Percentiles rank a stretch among this genome's conserved stretches.
These are phyloP conservation scores for Leucoptera coffeella DNA, from an alignment of 2,888 invertebrate species.

Conservation along the genomic window DNA sequence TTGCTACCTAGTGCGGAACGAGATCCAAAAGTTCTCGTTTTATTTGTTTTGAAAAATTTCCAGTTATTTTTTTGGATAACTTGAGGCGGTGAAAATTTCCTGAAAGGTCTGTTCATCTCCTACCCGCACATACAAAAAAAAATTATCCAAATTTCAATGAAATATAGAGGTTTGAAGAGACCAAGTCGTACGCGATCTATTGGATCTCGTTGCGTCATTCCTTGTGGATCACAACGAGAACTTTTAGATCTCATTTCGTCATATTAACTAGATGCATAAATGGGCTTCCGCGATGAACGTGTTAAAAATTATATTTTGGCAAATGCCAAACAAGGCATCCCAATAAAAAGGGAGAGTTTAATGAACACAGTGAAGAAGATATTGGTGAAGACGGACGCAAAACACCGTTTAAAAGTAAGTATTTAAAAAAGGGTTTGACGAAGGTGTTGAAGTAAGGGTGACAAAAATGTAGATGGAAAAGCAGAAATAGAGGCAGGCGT, in stretches of 20 bases:
- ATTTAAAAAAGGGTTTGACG: no score
- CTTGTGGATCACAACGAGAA: neutral
- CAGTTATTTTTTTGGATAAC: neutral
- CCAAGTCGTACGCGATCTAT: neutral
- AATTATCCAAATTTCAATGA: neutral
- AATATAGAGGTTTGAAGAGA: neutral
- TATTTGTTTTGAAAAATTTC: neutral
- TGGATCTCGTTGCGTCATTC: neutral
- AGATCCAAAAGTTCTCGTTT: neutral
- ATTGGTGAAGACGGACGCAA: slow-evolving; percentile 1
- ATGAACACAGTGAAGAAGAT: slow-evolving; percentile 3
- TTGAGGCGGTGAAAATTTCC: neutral
- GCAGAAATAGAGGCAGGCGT: no score
- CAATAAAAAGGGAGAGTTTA: neutral
- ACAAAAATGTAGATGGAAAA: no score
- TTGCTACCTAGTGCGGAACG: neutral
- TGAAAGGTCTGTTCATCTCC: neutral
- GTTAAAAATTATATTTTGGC: no score
- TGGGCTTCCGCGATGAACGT: neutral
- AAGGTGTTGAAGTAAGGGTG: no score
- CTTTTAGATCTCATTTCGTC: neutral
- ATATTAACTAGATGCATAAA: neutral
- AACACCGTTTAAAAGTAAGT: slow-evolving; percentile 5
- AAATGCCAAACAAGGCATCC: neutral
- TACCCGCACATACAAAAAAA: neutral